Evolutionary conservation across 2,113 vertebrate species (phyloP), one percentile per base, ranked within the genome.

Genomic region (Acrocephalus kingi): DNA sequence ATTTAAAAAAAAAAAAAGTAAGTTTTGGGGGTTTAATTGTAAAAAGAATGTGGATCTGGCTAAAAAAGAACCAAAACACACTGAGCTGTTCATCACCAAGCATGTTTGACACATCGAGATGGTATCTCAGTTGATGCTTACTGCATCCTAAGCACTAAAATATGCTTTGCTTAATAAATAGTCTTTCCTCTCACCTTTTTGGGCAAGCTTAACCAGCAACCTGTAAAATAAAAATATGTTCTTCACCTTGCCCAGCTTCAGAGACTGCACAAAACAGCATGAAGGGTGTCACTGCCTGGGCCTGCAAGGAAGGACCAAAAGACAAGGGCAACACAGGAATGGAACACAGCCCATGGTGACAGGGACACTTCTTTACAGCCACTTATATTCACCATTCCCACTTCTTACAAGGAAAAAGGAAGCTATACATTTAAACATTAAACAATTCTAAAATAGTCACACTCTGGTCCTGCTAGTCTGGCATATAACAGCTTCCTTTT

Each of bases 101-200:
- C 17, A 11, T 2, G 13, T 55, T 6, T 24, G 11, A 6, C n/a
- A 41, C 3, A 13, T 0, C n/a, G 20, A 51, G 30, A 7, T 1
- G 13, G 54, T 9, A 55, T 12, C 33, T 22, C 39, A 2, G 22
- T 3, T 41, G 16, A 18, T 25, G 19, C 16, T 54, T 19, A 17
- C 54, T 27, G 31, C 12, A 13, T 6, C 10, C 28, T 23, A 49
- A 51, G 5, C 55, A 31, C 41, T n/a, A 35, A 11, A 1, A 0
- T 12, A 19, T 13, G 6, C 21, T 45, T 45, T 56, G 9, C 51
- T 74, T 46, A 18, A 22, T 48, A 37, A 12, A 35, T 39, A 7
- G 6, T 41, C 30, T 75, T 39, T 13, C 30, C 51, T 39, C 30
- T 35, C 21, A 13, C 13, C 8, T 18, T 25, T 63, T 21, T 7